Conservation (phyloP, 2,797 vertebrate species). For the Rhynchotus rufescens region DNA sequence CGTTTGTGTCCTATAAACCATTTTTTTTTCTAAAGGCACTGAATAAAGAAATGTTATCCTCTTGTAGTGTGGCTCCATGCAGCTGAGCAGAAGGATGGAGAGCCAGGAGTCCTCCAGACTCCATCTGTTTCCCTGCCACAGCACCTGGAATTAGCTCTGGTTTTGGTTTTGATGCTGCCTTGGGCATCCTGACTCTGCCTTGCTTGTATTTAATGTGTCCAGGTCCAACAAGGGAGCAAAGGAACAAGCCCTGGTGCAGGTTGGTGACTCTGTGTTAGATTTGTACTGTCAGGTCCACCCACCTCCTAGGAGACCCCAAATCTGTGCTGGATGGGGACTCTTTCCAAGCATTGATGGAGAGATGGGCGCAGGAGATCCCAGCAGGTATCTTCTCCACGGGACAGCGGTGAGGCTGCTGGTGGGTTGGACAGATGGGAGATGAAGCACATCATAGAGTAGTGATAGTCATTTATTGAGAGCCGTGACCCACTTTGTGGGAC, state of each 20-base stretch:
- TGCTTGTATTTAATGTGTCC: neutral
- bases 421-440: neutral
- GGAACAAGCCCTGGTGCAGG: neutral
- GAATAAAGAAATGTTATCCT: slow-evolving; percentile 85
- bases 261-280: neutral
- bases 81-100: neutral
- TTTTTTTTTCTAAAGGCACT: slow-evolving; percentile 86
- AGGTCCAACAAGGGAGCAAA: neutral
- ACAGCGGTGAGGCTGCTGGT: accelerated
- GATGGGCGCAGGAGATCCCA: neutral
- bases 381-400: accelerated
- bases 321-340: neutral
- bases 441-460: accelerated
- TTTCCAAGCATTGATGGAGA: accelerated
- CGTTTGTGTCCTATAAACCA: slow-evolving; percentile 81
- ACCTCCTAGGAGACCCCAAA: neutral
- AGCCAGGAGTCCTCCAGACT: neutral
- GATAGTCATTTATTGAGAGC: neutral
- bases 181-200: neutral
- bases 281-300: neutral
- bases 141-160: accelerated
- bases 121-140: accelerated
- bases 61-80: slow-evolving; percentile 7
- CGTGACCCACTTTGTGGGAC: neutral
- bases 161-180: neutral